Percentiles rank a stretch among this genome's conserved stretches.
Evolutionary conservation across 2,113 vertebrate genomes (phyloP).

Genomic region (Phocoena sinus): DNA sequence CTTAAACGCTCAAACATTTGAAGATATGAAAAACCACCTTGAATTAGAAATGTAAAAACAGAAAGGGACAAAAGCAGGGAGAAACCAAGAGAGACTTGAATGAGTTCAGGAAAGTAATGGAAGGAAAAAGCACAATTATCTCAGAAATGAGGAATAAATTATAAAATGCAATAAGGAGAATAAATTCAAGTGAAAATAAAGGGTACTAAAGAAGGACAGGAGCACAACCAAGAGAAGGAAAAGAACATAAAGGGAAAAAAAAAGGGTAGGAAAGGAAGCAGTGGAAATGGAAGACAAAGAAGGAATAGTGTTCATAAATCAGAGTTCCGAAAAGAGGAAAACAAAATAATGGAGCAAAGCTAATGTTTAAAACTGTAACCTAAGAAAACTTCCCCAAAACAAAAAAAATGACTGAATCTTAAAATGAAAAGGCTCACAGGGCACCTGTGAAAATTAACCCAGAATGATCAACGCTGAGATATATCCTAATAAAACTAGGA

Average conservation of each 20-base stretch:
- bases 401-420: neutral
- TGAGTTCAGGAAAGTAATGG: neutral
- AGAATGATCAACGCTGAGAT: neutral
- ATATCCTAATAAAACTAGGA: neutral
- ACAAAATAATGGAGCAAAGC: neutral
- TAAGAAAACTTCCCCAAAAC: neutral
- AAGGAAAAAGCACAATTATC: neutral
- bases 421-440: neutral
- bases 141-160: neutral
- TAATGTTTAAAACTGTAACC: rapidly evolving
- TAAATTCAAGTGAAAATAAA: neutral
- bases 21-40: neutral
- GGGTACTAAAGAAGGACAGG: neutral
- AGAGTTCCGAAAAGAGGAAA: neutral
- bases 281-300: neutral
- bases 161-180: neutral
- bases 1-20: neutral
- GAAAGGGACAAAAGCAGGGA: neutral
- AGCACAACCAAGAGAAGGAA: neutral
- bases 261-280: neutral
- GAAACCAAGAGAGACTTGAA: neutral
- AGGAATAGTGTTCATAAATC: rapidly evolving
- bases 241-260: neutral
- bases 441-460: neutral
- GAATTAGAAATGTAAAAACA: neutral